Conservation (phyloP, 1,140 invertebrate species). For the Euura lappo region DNA sequence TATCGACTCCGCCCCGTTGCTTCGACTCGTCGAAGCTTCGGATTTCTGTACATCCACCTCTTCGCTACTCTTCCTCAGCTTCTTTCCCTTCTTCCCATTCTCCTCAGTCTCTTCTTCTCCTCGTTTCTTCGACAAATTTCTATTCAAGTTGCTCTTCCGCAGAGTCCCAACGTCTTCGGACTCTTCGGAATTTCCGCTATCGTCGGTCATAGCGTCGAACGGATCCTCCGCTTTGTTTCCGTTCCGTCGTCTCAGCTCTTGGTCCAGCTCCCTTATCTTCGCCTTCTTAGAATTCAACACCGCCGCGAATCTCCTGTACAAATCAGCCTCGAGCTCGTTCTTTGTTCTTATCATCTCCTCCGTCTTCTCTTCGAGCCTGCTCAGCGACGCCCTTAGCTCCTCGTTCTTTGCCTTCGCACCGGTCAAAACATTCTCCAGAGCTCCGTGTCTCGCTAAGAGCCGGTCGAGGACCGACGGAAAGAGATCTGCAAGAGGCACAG, state of each 20-base stretch:
- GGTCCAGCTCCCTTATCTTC: conserved; percentile 18
- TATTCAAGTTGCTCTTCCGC: no score
- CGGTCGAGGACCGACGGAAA: conserved; percentile 8
- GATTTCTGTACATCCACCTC: no score
- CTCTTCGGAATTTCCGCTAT: conserved; percentile 10
- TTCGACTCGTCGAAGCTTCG: background rate
- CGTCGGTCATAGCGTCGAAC: conserved; percentile 19
- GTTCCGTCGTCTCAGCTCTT: background rate
- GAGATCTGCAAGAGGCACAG: background rate
- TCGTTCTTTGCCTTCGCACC: conserved; percentile 9
- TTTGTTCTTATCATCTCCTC: conserved; percentile 8
- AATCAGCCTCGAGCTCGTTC: conserved; percentile 17
- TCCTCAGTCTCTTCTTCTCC: no score
- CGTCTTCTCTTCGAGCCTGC: background rate
- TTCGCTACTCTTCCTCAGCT: background rate
- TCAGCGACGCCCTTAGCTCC: background rate
- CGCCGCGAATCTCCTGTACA: conserved; percentile 20
- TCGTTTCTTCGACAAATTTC: no score
- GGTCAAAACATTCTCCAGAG: background rate
- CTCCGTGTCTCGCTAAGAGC: background rate
- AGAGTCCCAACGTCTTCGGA: background rate
- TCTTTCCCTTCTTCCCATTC: no score
- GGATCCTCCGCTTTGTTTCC: background rate
- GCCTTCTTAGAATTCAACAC: conserved; percentile 24
- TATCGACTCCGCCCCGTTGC: background rate